A percentile compares a stretch with the other conserved stretches of the same genome.
These are phyloP conservation scores for Oscheius onirici DNA, from an alignment of 2,888 invertebrate species.

Conservation along the genomic window DNA sequence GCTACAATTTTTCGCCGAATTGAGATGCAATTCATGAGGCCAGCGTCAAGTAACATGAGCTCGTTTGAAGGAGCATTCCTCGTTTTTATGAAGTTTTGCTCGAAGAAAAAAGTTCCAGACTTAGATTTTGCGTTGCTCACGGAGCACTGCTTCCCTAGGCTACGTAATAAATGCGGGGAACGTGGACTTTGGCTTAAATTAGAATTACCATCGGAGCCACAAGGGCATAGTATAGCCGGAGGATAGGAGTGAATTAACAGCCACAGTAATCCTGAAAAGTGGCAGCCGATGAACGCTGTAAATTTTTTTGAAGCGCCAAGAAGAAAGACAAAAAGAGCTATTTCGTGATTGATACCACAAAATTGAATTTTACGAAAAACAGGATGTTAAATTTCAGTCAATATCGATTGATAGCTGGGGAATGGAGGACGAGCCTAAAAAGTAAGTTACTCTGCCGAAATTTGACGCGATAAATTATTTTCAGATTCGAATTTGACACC, in stretches of 20 bases:
- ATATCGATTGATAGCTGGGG: constrained; percentile 20
- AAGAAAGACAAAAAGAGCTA: background rate
- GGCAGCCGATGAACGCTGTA: background rate
- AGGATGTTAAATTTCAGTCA: constrained; percentile 3
- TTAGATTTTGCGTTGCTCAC: background rate
- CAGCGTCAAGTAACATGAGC: no score
- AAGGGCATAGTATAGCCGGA: background rate
- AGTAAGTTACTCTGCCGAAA: background rate
- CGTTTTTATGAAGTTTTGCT: no score
- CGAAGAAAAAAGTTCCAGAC: background rate
- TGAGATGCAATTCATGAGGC: no score
- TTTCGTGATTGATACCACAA: constrained; percentile 11
- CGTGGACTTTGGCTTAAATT: constrained; percentile 1
- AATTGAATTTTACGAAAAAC: background rate
- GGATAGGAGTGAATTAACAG: background rate
- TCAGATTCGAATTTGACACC: constrained; percentile 7
- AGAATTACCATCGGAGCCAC: background rate
- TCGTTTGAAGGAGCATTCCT: no score
- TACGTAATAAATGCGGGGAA: constrained; percentile 14
- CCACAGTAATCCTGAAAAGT: constrained; percentile 8
- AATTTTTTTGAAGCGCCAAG: background rate
- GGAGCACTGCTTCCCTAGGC: background rate
- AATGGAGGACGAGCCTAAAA: constrained; percentile 17
- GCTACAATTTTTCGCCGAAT: no score
- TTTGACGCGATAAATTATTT: constrained; percentile 2